Evolutionary conservation across 1,140 invertebrate genomes (phyloP), one percentile per base, ranked within the genome.

Genomic region (Hyphantria cunea): DNA sequence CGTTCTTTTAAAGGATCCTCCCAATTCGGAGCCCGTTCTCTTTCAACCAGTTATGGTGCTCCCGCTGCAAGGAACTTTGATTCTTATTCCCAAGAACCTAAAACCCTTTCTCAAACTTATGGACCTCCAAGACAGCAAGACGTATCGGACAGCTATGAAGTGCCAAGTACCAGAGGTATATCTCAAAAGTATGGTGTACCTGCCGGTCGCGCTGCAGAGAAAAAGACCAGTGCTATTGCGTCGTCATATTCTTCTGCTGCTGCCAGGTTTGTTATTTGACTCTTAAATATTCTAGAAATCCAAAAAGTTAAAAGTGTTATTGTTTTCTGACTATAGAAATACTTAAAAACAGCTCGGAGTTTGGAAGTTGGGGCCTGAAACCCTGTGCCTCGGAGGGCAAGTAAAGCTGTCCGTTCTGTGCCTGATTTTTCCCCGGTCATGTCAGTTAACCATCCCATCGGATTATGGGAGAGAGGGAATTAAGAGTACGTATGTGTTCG

Each of bases 191-290:
- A 77, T 63, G 74, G 74, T 41, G 74, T 58, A 14, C 74, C 73
- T 6, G 17, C 51, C 8, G 49, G 41, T 45, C 47, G 60, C 0
- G 41, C 69, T 33, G 62, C 45, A 25, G 14, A 39, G n/a, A 44
- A 76, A 47, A 82, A 81, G 60, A 84, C 82, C 12, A 68, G 68
- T 48, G 85, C 80, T n/a, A 69, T 76, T 13, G 64, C 76, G 41
- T 77, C 83, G 8, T 74, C 79, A 7, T 88, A 72, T 60, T 58
- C 72, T 33, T 65, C 70, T 52, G 61, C 70, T 15, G 64, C 70
- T 51, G 54, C 70, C 34, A 83, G 80, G 85, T 88, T 50, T 65
- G 65, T 10, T 31, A 13, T 33, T 17, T 25, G 17, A 25, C 5
- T 25, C 17, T 3, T 1, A 25, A 25, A 25, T 25, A 25, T 25